Percentiles rank a stretch among this genome's conserved stretches.
These are phyloP conservation scores for Nudaria mundana DNA, from an alignment of 2,888 invertebrate species.

Conservation along the genomic window DNA sequence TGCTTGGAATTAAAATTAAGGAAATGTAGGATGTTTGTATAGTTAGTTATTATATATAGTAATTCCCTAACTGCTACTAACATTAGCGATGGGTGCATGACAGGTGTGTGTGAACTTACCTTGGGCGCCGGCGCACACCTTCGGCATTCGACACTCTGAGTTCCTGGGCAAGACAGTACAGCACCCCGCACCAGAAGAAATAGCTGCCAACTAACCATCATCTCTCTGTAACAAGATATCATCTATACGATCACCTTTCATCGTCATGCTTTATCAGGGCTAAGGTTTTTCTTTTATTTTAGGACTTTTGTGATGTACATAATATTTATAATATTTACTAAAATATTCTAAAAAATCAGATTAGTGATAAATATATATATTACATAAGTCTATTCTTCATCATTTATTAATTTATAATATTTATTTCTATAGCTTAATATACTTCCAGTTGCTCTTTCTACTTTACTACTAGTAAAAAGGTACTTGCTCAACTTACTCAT, in stretches of 20 bases:
- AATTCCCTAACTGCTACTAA: conserved; percentile 32
- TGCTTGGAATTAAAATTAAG: too few relatives aligned
- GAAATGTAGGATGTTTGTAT: too few relatives aligned
- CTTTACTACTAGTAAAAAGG: conserved; percentile 20
- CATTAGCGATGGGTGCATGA: conserved; percentile 40
- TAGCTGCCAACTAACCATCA: conserved; percentile 49
- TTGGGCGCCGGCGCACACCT: conserved; percentile 86
- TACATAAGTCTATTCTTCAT: conserved; percentile 3
- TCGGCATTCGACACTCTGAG: conserved; percentile 89
- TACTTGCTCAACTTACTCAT: too few relatives aligned
- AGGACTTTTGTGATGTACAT: conserved; percentile 28
- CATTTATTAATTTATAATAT: not conserved
- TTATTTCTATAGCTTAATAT: conserved; percentile 5
- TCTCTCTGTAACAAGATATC: conserved; percentile 45
- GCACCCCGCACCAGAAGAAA: conserved; percentile 66
- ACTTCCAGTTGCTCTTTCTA: conserved; percentile 19
- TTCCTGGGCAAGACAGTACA: conserved; percentile 80
- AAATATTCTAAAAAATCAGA: conserved; percentile 25
- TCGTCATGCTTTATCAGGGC: conserved; percentile 23
- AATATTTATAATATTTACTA: conserved; percentile 30
- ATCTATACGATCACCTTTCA: conserved; percentile 28
- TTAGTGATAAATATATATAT: conserved; percentile 19
- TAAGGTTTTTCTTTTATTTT: conserved; percentile 23
- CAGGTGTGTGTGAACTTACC: conserved; percentile 81
- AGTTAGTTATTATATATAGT: too few relatives aligned